Evolutionary conservation across 2,888 invertebrate species (phyloP).

Genomic region (Coleophora flavipennella): DNA sequence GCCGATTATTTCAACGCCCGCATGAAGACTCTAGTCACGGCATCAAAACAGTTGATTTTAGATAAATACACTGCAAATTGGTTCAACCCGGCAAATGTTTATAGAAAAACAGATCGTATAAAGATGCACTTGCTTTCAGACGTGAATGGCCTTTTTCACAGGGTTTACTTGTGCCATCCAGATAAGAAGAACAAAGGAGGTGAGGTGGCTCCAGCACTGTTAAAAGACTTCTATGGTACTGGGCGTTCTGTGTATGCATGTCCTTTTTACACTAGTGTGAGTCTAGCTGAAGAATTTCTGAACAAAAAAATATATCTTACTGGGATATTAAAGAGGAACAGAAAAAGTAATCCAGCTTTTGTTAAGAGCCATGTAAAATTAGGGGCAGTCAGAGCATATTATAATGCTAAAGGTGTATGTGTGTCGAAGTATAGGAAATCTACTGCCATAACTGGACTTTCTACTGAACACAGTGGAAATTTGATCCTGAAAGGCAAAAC

Average conservation of each 20-base stretch:
- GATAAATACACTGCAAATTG: conserved; percentile 2
- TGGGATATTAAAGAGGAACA: conserved; percentile 2
- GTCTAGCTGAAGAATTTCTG: neutral
- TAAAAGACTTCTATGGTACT: conserved; percentile 1
- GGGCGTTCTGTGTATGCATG: conserved; percentile 2
- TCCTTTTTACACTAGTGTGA: conserved; percentile 2
- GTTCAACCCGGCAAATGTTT: conserved; percentile 1
- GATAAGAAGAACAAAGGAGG: conserved; percentile 2
- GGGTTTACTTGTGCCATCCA: conserved; percentile 2
- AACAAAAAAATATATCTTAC: neutral
- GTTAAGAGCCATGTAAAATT: neutral
- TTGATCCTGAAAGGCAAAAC: neutral
- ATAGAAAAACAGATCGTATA: neutral
- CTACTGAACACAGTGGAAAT: conserved; percentile 1
- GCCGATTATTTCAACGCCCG: neutral
- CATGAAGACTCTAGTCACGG: neutral
- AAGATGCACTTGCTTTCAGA: conserved; percentile 3
- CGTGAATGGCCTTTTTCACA: neutral
- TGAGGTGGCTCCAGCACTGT: neutral
- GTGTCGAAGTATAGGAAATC: neutral
- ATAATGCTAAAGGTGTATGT: conserved; percentile 1
- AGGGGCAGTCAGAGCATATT: neutral
- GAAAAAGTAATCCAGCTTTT: neutral
- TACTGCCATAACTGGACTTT: neutral
- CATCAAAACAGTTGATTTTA: conserved; percentile 1